Percentiles rank a stretch among this genome's conserved stretches.
These are phyloP conservation scores for Thunnus thynnus DNA, from an alignment of 2,113 vertebrate genomes.

Conservation along the genomic window DNA sequence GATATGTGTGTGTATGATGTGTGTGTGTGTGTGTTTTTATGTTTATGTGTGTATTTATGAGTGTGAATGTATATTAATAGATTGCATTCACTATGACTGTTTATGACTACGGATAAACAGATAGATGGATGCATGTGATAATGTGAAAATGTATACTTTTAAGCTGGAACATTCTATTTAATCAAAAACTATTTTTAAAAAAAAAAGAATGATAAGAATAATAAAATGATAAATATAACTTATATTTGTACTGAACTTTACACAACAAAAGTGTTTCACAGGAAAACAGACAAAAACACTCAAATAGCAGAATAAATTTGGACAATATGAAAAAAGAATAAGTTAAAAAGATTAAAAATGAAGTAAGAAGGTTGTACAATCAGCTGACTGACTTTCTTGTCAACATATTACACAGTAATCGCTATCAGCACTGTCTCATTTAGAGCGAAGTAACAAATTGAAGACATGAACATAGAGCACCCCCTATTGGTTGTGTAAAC, in stretches of 20 bases:
- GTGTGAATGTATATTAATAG: neutral
- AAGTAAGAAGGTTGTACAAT: neutral
- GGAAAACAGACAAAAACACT: neutral
- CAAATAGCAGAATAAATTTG: too few relatives aligned
- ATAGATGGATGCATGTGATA: neutral
- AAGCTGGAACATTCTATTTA: too few relatives aligned
- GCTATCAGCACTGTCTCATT: constrained; percentile 1
- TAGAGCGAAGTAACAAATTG: neutral
- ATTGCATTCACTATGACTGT: too few relatives aligned
- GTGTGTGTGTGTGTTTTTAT: neutral
- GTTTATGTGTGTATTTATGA: neutral
- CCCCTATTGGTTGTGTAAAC: constrained; percentile 49
- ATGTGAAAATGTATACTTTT: too few relatives aligned
- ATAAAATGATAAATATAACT: too few relatives aligned
- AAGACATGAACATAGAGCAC: constrained; percentile 28
- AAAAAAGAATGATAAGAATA: too few relatives aligned
- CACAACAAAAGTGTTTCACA: too few relatives aligned
- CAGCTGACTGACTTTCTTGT: constrained; percentile 16
- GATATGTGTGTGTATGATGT: too few relatives aligned
- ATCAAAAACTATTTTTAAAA: too few relatives aligned
- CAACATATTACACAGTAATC: constrained; percentile 31
- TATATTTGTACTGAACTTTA: too few relatives aligned
- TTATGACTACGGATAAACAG: neutral
- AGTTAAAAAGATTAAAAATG: neutral
- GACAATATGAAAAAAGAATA: too few relatives aligned